Evolutionary conservation across 2,113 vertebrate species (phyloP).

Genomic region (Colinus virginianus): DNA sequence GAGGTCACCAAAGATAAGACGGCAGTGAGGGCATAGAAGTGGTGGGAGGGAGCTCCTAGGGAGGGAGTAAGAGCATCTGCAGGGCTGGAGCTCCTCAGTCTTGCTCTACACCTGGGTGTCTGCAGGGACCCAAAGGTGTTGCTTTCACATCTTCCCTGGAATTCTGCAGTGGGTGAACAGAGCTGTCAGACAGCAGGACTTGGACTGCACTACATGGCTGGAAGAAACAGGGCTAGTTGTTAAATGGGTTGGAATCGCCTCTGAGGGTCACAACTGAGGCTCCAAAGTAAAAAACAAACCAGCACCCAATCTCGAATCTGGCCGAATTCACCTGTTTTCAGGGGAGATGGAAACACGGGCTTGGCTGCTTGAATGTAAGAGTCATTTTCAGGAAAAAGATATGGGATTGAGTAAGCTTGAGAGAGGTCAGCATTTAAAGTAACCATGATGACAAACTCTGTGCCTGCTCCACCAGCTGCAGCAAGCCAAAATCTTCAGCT

Average conservation of each 20-base stretch:
- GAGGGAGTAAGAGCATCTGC: background rate
- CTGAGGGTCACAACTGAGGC: background rate
- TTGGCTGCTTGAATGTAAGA: background rate
- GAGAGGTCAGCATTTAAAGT: background rate
- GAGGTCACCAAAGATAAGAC: background rate
- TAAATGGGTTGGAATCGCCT: background rate
- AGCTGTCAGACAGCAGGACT: background rate
- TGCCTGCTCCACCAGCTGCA: background rate
- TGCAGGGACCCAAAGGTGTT: background rate
- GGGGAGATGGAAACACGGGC: background rate
- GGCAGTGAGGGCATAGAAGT: background rate
- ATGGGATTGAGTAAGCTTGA: background rate
- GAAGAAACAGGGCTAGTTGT: background rate
- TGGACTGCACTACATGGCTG: background rate
- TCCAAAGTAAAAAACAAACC: background rate
- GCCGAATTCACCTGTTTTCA: background rate
- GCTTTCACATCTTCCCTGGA: background rate
- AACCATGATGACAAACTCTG: background rate
- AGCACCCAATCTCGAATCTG: background rate
- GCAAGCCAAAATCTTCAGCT: background rate
- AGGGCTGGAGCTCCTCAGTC: background rate
- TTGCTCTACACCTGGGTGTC: no score
- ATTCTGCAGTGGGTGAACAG: background rate
- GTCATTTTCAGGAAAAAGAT: background rate
- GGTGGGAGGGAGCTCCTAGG: background rate